These are phyloP conservation scores for Myrmecophaga tridactyla DNA, from an alignment of 2,113 vertebrate genomes.

Conservation along the genomic window DNA sequence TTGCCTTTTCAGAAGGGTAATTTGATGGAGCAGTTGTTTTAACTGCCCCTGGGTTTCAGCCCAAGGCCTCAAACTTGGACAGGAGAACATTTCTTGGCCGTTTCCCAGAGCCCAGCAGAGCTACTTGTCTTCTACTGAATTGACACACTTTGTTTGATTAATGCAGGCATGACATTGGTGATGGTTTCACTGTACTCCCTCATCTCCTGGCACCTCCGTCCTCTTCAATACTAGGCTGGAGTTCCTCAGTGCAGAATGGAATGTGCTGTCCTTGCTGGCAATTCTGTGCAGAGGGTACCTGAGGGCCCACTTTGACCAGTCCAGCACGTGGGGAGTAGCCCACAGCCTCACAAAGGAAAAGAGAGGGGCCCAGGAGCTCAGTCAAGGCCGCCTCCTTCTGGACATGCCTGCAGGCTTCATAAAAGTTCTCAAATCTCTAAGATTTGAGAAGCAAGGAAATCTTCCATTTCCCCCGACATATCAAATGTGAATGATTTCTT, in stretches of 20 bases:
- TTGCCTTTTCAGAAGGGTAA: not conserved
- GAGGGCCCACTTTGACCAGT: not conserved
- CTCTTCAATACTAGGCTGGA: not conserved
- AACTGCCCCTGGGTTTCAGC: not conserved
- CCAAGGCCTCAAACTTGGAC: not conserved
- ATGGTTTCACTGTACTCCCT: not conserved
- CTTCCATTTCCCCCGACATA: not conserved
- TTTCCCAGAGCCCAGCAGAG: not conserved
- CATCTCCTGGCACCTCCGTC: fast-evolving
- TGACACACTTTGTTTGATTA: not conserved
- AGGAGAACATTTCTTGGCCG: not conserved
- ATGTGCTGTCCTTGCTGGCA: not conserved
- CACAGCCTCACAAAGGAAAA: not conserved
- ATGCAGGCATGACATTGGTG: not conserved
- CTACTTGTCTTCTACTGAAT: not conserved
- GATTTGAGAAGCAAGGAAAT: not conserved
- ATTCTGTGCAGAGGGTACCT: not conserved
- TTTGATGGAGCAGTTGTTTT: slow-evolving; percentile 34
- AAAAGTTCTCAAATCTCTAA: not conserved
- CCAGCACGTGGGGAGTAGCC: not conserved
- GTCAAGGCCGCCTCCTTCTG: not conserved
- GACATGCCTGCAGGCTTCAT: not conserved
- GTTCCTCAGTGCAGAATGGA: not conserved
- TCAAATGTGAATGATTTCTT: not conserved
- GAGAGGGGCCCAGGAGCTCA: not conserved